Evolutionary conservation across 2,797 vertebrate genomes (phyloP), one percentile per base, ranked within the genome.

Genomic region (Enteromius argenteus): DNA sequence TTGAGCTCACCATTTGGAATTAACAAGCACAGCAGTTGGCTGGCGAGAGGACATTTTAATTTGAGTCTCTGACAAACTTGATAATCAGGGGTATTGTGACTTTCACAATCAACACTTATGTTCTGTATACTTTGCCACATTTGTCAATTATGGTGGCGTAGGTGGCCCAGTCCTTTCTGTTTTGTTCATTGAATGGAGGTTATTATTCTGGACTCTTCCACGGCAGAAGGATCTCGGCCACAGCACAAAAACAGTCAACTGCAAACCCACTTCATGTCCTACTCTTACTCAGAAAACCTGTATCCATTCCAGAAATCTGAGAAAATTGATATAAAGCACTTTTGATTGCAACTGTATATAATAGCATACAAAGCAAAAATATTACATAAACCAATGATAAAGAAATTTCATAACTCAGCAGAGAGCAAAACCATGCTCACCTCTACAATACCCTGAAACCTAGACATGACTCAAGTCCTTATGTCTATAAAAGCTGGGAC

Each of bases 81-180:
- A 66, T 79, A 88, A 86, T 84, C 69, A 74, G 58, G 86, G 37
- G 83, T 82, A 89, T 73, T 86, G 82, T 85, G 84, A 90, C 67
- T 82, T 83, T 84, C 62, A 88, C 81, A 89, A 83, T 74, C 85
- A 80, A 79, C 56, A 51, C 86, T 87, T 84, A 81, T 83, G 84
- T 89, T 86, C 84, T 77, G 35, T 87, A 86, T 87, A 86, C 79
- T 81, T 73, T 74, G 86, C 62, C 66, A 88, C 74, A 87, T 79
- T 85, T 89, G 80, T 87, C 79, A 89, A 86, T 89, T 86, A 88
- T 64, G 74, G 83, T 84, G 82, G 42, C 87, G 79, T 35, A 62
- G 75, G 68, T 86, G 88, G 90, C 85, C 74, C 76, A 75, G 78
- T 87, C 84, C 83, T 77, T 84, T 67, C 44, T 75, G 82, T 73